Evolutionary conservation across 2,888 invertebrate species (phyloP).

Genomic region (Augiades crinisus): DNA sequence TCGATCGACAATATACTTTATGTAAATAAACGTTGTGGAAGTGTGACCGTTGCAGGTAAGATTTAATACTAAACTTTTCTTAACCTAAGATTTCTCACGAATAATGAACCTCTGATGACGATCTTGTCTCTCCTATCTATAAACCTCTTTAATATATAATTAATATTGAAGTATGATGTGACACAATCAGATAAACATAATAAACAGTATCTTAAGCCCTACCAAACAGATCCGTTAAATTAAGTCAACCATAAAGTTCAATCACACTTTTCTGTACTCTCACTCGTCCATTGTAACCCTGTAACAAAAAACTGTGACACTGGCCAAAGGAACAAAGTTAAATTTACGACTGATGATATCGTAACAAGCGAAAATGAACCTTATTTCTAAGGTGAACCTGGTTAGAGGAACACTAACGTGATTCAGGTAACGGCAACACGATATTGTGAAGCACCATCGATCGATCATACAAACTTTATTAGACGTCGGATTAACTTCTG

Average conservation of each 20-base stretch:
- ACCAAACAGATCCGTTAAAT: constrained; percentile 40
- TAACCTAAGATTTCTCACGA: background rate
- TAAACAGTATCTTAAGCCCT: constrained; percentile 21
- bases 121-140: background rate
- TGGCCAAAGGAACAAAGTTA: constrained; percentile 40
- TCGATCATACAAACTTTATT: constrained; percentile 66
- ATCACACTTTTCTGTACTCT: constrained; percentile 47
- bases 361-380: constrained; percentile 33
- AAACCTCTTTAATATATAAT: background rate
- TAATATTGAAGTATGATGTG: background rate
- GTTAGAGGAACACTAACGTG: constrained; percentile 2
- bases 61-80: background rate
- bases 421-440: constrained; percentile 22
- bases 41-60: constrained; percentile 36
- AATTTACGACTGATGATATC: constrained; percentile 22
- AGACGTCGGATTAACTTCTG: constrained; percentile 66
- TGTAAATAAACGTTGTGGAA: no score
- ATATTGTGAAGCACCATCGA: constrained; percentile 42
- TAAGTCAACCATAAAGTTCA: constrained; percentile 63
- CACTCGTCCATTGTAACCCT: constrained; percentile 47
- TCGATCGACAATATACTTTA: no score
- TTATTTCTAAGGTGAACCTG: constrained; percentile 35
- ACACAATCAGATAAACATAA: constrained; percentile 20
- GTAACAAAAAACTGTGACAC: constrained; percentile 51
- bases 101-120: constrained; percentile 6